Evolutionary conservation across 2,113 vertebrate genomes (phyloP).

Genomic region (Potamarius usumacintae): DNA sequence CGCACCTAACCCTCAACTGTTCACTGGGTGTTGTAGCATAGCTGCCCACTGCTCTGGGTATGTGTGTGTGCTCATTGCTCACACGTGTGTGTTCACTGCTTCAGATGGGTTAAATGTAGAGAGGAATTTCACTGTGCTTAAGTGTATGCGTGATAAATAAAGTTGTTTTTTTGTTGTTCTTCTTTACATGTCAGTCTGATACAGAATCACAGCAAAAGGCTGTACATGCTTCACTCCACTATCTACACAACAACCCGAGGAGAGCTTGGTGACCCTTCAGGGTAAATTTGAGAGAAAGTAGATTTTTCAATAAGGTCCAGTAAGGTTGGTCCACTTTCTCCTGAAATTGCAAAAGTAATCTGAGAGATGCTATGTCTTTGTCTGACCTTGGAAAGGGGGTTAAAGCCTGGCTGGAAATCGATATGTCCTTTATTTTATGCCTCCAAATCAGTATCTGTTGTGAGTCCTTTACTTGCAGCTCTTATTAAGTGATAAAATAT

Average conservation of each 20-base stretch:
- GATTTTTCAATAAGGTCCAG: not conserved
- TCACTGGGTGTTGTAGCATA: no score
- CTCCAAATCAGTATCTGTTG: conserved; percentile 3
- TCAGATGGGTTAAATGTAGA: no score
- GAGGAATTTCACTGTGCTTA: no score
- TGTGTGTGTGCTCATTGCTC: no score
- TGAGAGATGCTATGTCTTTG: not conserved
- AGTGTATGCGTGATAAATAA: no score
- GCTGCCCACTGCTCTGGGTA: no score
- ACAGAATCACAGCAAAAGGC: not conserved
- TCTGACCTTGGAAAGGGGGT: not conserved
- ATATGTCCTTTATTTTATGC: not conserved
- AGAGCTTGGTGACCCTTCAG: conserved; percentile 30
- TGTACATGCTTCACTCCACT: conserved; percentile 1
- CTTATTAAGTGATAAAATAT: not conserved
- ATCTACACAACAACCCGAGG: conserved; percentile 23
- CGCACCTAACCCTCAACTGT: no score
- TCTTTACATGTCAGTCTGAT: conserved; percentile 2
- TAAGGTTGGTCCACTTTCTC: not conserved
- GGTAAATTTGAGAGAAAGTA: not conserved
- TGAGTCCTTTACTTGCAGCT: not conserved
- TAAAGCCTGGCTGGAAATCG: no score
- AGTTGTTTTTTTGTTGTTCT: no score
- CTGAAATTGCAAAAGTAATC: not conserved
- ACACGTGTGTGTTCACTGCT: no score